Base-by-base conservation (phyloP, 2,888 invertebrate genomes). In the Leucophenga maculata region DNA sequence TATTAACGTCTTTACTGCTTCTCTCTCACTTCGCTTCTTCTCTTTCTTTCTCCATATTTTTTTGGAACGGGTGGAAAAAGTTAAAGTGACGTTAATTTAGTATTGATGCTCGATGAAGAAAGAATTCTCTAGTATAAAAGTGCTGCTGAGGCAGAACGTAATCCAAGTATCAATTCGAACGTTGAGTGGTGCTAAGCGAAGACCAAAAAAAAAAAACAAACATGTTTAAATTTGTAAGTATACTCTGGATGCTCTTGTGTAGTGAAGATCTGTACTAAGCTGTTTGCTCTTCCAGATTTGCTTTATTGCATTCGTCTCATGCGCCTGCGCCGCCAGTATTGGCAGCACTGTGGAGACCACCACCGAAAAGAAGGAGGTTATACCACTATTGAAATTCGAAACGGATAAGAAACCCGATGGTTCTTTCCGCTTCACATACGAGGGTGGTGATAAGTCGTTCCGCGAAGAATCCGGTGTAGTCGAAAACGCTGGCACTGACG, bases 341-440 rank as follows among this genome's bases (percentile, higher is more conserved):
- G 76, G 77, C n/a, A 44, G 75, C 57, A 52, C 73, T 6, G 69
- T 65, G 32, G 77, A 75, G 4, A 46, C 62, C 0, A 76, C 78
- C 60, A 80, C 84, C 2, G 81, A 82, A 69, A 85, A 74, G 67
- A 77, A 69, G 1, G 77, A 77, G 39, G 68, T 84, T 16, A 71
- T 87, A 22, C 76, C 83, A 0, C 69, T 88, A 22, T 52, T 88
- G 6, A 76, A 66, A 0, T 87, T 77, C 65, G 85, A 83, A 62
- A 74, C 78, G 2, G 79, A 78, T 16, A 82, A 81, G 69, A 55
- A 76, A 0, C 75, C 83, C 14, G 84, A 88, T 72, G 88, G 88
- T 3, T 86, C 86, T 0, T 88, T 87, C 73, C 73, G 72, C 1
- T 88, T 86, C 70, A 31, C 70, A 8, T 88, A 75, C 69, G 88